Conservation (phyloP, 1,140 invertebrate genomes). For the Ostrea denselamellosa region DNA sequence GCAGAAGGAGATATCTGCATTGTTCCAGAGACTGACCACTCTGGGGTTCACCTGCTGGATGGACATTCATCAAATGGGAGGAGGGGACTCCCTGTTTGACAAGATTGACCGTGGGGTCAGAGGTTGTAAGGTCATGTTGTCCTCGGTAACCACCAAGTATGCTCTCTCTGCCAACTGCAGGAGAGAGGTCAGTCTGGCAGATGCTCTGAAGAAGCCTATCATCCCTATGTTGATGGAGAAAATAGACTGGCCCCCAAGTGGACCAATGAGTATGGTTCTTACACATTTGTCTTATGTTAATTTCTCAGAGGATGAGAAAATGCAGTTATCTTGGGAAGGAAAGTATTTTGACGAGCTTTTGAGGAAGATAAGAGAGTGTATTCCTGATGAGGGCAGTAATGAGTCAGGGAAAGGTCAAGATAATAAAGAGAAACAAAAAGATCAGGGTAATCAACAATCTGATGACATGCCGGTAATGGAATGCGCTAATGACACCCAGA, state of each 20-base stretch:
- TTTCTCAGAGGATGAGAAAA: constrained; percentile 59
- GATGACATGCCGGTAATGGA: background rate
- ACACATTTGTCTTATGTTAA: constrained; percentile 73
- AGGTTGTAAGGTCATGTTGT: constrained; percentile 69
- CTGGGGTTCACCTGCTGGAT: constrained; percentile 74
- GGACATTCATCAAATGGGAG: constrained; percentile 78
- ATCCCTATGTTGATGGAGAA: constrained; percentile 74
- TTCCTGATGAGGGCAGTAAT: constrained; percentile 42
- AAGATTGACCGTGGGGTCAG: constrained; percentile 76
- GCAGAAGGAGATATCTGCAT: constrained; percentile 71
- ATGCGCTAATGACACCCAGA: background rate
- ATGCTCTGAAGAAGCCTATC: constrained; percentile 74
- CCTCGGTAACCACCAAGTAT: constrained; percentile 76
- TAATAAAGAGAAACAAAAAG: background rate
- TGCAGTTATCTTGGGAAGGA: constrained; percentile 66
- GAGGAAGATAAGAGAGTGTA: constrained; percentile 54
- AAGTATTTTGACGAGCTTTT: constrained; percentile 64
- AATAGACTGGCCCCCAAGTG: constrained; percentile 73
- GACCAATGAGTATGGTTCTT: constrained; percentile 75
- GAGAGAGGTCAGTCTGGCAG: constrained; percentile 72
- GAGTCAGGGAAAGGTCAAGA: background rate
- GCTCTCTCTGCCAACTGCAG: constrained; percentile 74
- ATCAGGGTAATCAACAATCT: background rate
- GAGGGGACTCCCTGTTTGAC: constrained; percentile 76
- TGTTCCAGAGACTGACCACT: constrained; percentile 67